phyloP scores from a whole-genome alignment of 2,888 invertebrate genomes.

The Aethes cnicana region DNA sequence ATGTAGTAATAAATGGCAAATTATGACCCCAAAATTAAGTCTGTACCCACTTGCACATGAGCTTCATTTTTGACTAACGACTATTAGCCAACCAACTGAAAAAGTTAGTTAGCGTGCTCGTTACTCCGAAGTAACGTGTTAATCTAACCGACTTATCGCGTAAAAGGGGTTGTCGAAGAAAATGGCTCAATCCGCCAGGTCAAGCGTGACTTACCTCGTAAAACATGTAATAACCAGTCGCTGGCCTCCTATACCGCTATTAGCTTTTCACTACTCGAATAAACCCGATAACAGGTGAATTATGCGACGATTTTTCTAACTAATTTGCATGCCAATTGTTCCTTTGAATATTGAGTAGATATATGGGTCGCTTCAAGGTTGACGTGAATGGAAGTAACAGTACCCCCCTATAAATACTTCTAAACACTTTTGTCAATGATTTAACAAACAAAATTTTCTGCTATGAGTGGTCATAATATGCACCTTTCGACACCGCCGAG shows the following conservation, averaged over 20 bases:
- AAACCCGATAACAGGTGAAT: slow-evolving; percentile 32
- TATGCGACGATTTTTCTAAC: slow-evolving; percentile 22
- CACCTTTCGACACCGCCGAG: no score
- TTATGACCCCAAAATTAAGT: no score
- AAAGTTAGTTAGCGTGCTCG: slow-evolving; percentile 36
- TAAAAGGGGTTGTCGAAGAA: slow-evolving; percentile 54
- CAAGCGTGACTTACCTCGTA: slow-evolving; percentile 61
- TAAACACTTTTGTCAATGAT: not conserved
- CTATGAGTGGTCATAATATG: no score
- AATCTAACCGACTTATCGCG: slow-evolving; percentile 53
- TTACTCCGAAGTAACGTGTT: slow-evolving; percentile 50
- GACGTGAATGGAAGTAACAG: not conserved
- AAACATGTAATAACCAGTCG: slow-evolving; percentile 57
- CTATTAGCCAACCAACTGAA: no score
- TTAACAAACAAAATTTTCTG: no score
- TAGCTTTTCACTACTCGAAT: slow-evolving; percentile 59
- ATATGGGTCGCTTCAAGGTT: no score
- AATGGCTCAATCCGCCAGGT: slow-evolving; percentile 65
- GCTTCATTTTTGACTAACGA: no score
- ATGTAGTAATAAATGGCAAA: no score
- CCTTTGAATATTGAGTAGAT: no score
- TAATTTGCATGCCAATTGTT: slow-evolving; percentile 16
- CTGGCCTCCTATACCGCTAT: slow-evolving; percentile 54
- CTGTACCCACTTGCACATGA: no score
- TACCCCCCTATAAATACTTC: no score